phyloP scores from a whole-genome alignment of 1,140 invertebrate genomes.

The Zaprionus africanus region DNA sequence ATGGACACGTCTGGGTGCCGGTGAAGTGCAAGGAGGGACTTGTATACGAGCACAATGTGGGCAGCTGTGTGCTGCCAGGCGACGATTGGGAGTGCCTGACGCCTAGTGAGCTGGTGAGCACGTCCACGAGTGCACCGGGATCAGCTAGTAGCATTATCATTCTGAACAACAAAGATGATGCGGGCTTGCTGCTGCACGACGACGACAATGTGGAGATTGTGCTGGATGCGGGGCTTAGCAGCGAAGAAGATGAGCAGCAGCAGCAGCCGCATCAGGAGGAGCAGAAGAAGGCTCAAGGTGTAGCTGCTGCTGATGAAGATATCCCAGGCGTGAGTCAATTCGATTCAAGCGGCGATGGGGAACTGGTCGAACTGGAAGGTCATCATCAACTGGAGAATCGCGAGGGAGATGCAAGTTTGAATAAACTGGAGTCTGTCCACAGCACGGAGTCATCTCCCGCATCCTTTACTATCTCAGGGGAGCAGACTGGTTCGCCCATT shows the following conservation, averaged over 20 bases:
- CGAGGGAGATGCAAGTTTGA: constrained; percentile 31
- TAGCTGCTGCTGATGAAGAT: constrained; percentile 23
- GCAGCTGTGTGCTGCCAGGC: constrained; percentile 85
- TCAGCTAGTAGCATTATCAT: constrained; percentile 41
- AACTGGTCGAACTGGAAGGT: constrained; percentile 65
- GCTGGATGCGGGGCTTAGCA: constrained; percentile 55
- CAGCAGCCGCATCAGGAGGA: constrained; percentile 18
- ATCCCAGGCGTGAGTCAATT: constrained; percentile 40
- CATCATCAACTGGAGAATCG: constrained; percentile 56
- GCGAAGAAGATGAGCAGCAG: constrained; percentile 51
- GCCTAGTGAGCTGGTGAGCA: constrained; percentile 45
- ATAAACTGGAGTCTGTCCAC: background rate
- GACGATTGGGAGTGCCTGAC: constrained; percentile 84
- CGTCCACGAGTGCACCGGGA: background rate
- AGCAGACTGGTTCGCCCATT: constrained; percentile 48
- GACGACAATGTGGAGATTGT: constrained; percentile 69
- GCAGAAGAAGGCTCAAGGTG: background rate
- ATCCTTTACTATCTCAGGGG: background rate
- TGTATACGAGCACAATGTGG: constrained; percentile 85
- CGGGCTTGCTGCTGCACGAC: constrained; percentile 30
- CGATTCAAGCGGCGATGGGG: constrained; percentile 75
- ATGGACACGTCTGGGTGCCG: constrained; percentile 85
- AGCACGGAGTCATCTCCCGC: background rate
- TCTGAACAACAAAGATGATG: constrained; percentile 58
- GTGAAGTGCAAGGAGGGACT: constrained; percentile 85